phyloP scores from a whole-genome alignment of 2,113 vertebrate genomes.

The Pampusana beccarii region DNA sequence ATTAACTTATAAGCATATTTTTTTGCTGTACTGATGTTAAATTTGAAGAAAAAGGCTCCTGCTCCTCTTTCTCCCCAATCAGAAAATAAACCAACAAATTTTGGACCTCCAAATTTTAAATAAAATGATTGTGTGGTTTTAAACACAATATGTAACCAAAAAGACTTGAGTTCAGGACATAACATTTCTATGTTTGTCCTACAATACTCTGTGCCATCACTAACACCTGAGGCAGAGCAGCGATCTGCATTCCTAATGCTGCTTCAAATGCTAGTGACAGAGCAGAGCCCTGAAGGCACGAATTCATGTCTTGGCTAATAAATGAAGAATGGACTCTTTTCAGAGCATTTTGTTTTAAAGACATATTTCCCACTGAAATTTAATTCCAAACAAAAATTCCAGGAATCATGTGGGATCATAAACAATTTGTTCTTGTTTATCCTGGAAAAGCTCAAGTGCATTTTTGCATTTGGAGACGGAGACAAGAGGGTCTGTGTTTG shows the following conservation, averaged over 20 bases:
- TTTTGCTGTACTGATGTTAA: not conserved
- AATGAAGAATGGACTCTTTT: constrained; percentile 18
- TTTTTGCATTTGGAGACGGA: not conserved
- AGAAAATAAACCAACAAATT: not conserved
- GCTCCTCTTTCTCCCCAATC: not conserved
- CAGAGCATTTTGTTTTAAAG: constrained; percentile 23
- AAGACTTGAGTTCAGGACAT: not conserved
- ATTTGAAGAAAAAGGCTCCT: not conserved
- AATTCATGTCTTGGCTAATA: constrained; percentile 33
- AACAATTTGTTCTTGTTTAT: constrained; percentile 5
- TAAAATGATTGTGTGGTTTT: not conserved
- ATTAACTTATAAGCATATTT: not conserved
- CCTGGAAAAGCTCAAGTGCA: not conserved
- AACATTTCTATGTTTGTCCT: not conserved
- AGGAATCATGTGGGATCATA: not conserved
- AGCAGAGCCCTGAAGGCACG: not conserved
- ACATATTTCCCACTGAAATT: not conserved
- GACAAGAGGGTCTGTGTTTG: not conserved
- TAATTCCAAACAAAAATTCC: not conserved
- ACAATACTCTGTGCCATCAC: not conserved
- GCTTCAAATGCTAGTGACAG: not conserved
- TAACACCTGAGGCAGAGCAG: not conserved
- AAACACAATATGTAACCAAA: not conserved
- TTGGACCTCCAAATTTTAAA: not conserved
- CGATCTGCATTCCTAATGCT: not conserved